Base-by-base conservation (phyloP, 64 coral and sea anemone genomes). In the Porites lutea region DNA sequence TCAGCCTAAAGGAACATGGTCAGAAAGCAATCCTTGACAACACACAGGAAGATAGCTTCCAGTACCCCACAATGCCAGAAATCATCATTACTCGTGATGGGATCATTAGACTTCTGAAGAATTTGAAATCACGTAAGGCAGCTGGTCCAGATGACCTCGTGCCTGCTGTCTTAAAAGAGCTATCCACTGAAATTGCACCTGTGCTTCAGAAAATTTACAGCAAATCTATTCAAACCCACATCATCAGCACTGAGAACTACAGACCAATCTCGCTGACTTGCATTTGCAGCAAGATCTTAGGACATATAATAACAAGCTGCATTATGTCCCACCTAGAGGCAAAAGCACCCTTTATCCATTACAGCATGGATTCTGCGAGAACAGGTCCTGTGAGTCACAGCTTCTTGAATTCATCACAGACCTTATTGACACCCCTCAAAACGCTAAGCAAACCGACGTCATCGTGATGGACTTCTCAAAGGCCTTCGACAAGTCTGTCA, bases 61-160 rank as follows among this genome's bases (percentile, higher is more conserved):
- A 7, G 7, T 57, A 57, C 54, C 54, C 54, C 54, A 57, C 5
- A 57, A 57, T 57, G 54, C 5, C 4, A 57, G 7, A 7, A 57
- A 57, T 57, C 1, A 57, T 9, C 54, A 57, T 57, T 9, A 9
- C 54, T 9, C 7, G 7, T 12, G 54, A 57, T 57, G 12, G 54
- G 7, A 57, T 57, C 54, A 12, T 12, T 1, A 57, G 5, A 57
- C 54, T 4, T 12, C 54, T 57, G 7, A 5, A 57, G 54, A 57
- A 6, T 12, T 3, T 6, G 54, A 57, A 83, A 51, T 2, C 55
- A 44, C 65, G 82, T 67, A 91, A 91, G 67, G 79, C 89, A 19
- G 89, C 89, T 47, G 89, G 89, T 6, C 89, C 79, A 5, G 78
- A 91, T 71, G 77, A 67, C 22, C 22, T 83, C 48, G 4, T 48